Percentiles rank a stretch among this genome's conserved stretches.
Evolutionary conservation across 2,113 vertebrate species (phyloP).

Genomic region (Actenoides hombroni): DNA sequence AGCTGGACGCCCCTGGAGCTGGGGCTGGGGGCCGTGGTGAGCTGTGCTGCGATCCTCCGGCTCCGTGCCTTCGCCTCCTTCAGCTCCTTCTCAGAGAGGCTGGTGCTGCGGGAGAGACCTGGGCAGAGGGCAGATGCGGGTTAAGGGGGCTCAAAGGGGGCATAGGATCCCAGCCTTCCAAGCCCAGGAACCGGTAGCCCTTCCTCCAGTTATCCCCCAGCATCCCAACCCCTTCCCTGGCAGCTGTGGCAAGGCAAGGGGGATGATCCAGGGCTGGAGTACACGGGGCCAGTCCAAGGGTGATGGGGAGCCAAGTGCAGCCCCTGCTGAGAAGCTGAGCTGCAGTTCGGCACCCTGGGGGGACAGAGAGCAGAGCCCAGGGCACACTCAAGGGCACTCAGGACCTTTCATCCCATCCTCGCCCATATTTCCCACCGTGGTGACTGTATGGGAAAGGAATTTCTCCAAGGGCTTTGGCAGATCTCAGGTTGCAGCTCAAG

Average conservation of each 20-base stretch:
- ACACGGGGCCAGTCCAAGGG: fast-evolving
- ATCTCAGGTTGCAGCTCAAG: conserved; percentile 45
- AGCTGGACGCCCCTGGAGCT: conserved; percentile 92
- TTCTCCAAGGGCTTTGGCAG: conserved; percentile 25
- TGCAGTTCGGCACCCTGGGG: neutral
- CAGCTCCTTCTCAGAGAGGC: conserved; percentile 89
- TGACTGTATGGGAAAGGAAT: conserved; percentile 67
- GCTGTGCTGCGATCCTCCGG: conserved; percentile 89
- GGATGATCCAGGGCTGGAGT: fast-evolving
- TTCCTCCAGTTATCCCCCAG: neutral
- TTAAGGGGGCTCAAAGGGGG: neutral
- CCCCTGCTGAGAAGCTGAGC: neutral
- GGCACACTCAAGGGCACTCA: neutral
- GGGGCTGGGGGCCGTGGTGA: conserved; percentile 85
- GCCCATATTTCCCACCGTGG: fast-evolving
- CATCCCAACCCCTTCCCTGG: neutral
- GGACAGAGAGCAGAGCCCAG: neutral
- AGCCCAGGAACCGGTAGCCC: fast-evolving
- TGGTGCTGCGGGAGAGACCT: conserved; percentile 86
- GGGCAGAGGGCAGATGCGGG: neutral
- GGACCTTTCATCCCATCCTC: neutral
- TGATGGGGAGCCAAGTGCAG: neutral
- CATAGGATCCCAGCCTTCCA: neutral
- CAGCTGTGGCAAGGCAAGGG: neutral
- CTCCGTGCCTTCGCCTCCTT: conserved; percentile 88